phyloP scores from a whole-genome alignment of 2,888 invertebrate species.

The Scelioninae gen. 1 region DNA sequence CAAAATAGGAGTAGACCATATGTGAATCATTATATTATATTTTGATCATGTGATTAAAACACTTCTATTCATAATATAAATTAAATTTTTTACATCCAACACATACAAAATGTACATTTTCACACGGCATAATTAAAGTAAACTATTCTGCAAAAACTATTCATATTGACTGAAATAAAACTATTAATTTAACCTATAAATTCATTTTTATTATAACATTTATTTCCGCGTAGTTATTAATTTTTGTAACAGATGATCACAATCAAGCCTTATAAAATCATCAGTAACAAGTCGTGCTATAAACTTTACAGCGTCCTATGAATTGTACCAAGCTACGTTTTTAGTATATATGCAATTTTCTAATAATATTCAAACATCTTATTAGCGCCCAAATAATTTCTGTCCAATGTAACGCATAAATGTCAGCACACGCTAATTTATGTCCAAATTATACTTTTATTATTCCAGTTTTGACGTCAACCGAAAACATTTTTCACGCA shows the following conservation, averaged over 20 bases:
- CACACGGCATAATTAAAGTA: neutral
- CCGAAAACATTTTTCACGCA: too few species aligned
- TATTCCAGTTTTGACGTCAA: conserved; percentile 27
- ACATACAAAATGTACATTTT: neutral
- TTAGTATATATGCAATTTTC: too few species aligned
- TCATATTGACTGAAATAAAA: too few species aligned
- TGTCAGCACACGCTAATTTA: conserved; percentile 23
- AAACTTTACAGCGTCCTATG: neutral
- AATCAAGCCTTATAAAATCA: neutral
- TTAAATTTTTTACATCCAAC: too few species aligned
- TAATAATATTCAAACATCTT: conserved; percentile 30
- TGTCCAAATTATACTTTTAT: conserved; percentile 23
- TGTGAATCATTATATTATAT: neutral
- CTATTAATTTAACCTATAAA: too few species aligned
- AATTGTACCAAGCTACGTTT: too few species aligned
- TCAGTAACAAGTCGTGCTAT: neutral
- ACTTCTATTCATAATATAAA: neutral
- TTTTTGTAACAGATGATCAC: neutral
- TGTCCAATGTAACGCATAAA: conserved; percentile 25
- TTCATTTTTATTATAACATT: too few species aligned
- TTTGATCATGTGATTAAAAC: neutral
- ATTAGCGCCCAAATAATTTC: conserved; percentile 32
- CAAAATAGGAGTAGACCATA: neutral
- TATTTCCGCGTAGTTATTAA: too few species aligned
- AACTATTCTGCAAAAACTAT: too few species aligned